These are phyloP conservation scores for Amphiprion clarkii DNA, from an alignment of 2,797 vertebrate species.

Conservation along the genomic window DNA sequence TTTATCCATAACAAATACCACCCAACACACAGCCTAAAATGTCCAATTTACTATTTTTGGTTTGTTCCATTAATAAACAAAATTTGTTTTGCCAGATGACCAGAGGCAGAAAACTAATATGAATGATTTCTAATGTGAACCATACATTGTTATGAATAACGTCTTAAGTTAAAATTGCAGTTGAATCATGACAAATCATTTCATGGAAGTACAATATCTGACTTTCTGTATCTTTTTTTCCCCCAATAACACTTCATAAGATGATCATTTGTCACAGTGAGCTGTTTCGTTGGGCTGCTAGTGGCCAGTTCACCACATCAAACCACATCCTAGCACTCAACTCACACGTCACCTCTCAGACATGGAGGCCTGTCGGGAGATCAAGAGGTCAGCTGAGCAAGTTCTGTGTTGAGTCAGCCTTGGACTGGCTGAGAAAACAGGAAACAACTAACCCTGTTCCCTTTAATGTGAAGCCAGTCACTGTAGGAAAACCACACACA, in stretches of 20 bases:
- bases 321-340: constrained; percentile 31
- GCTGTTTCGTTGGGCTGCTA: neutral
- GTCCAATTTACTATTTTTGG: neutral
- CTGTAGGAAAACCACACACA: constrained; percentile 7
- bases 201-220: neutral
- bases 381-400: constrained; percentile 35
- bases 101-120: neutral
- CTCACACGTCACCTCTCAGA: constrained; percentile 46
- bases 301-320: constrained; percentile 39
- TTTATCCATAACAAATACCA: constrained; percentile 16
- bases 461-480: constrained; percentile 11
- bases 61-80: neutral
- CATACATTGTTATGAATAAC: neutral
- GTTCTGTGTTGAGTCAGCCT: constrained; percentile 28
- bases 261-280: neutral
- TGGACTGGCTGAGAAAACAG: constrained; percentile 35
- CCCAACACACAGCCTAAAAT: neutral
- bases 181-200: neutral
- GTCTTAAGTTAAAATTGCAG: neutral
- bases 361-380: constrained; percentile 25
- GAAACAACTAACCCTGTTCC: constrained; percentile 27
- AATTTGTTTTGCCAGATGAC: neutral
- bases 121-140: neutral
- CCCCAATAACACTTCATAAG: neutral
- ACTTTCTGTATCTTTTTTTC: neutral